Conservation (phyloP, 2,113 vertebrate genomes). For the Columbina picui region DNA sequence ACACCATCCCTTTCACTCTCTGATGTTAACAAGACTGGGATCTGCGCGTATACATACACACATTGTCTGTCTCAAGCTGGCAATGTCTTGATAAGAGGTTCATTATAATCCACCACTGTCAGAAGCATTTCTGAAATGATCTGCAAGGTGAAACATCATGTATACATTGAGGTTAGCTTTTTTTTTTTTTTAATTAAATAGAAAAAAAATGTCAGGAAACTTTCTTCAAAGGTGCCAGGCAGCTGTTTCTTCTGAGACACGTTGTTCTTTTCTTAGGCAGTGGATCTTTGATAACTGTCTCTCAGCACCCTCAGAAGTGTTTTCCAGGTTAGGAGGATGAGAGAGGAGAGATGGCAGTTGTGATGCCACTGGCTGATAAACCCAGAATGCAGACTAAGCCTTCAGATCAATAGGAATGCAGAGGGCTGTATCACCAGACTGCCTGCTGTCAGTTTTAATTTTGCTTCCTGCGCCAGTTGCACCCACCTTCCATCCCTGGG, state of each 20-base stretch:
- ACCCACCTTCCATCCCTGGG: neutral
- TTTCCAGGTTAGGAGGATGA: slow-evolving; percentile 56
- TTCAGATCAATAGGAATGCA: slow-evolving; percentile 59
- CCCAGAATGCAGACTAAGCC: slow-evolving; percentile 60
- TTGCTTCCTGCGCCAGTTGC: neutral
- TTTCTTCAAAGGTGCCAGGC: slow-evolving; percentile 61
- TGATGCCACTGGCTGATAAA: slow-evolving; percentile 61
- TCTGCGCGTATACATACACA: neutral
- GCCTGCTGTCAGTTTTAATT: slow-evolving; percentile 60
- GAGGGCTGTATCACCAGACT: slow-evolving; percentile 51
- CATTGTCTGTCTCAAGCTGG: slow-evolving; percentile 36
- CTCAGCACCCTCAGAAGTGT: slow-evolving; percentile 49
- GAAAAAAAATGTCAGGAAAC: slow-evolving; percentile 55
- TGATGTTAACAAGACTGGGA: slow-evolving; percentile 51
- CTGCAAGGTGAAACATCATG: slow-evolving; percentile 7
- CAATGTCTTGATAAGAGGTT: slow-evolving; percentile 52
- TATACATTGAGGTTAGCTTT: neutral
- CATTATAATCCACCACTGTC: slow-evolving; percentile 60
- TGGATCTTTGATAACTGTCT: slow-evolving; percentile 44
- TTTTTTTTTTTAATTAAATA: slow-evolving; percentile 55
- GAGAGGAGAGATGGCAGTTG: slow-evolving; percentile 16
- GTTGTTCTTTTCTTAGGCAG: slow-evolving; percentile 33
- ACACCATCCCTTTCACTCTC: slow-evolving; percentile 5
- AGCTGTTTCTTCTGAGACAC: slow-evolving; percentile 41
- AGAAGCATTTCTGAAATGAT: slow-evolving; percentile 41